Evolutionary conservation across 2,888 invertebrate genomes (phyloP), one percentile per base, ranked within the genome.

Genomic region (Ophioninae sp.): DNA sequence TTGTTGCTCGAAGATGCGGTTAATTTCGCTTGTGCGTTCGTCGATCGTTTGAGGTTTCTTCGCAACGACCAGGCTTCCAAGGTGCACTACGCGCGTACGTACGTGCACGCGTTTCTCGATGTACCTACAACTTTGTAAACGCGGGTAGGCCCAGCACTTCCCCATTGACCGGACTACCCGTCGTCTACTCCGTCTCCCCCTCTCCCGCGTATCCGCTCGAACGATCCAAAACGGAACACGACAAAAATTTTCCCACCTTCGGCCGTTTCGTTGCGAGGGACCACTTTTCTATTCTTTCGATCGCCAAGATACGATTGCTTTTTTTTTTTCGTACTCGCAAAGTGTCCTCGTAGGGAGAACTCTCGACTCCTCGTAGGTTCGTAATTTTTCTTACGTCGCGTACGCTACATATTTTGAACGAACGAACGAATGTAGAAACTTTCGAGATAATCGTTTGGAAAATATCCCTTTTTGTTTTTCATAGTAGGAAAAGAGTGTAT

Each of bases 161-260:
- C 91, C 91, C 91, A 90, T 90, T 71, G 88, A 88, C 88, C 89
- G 90, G 88, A 89, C 87, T 88, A 90, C 86, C 85, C 84, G 82
- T 65, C 79, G 56, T 74, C 79, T 58, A 82, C 81, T 83, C 76
- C 64, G 82, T 79, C 51, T 75, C 23, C 76, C 30, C 10, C 17
- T 51, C 65, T 61, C 58, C 6, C 6, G 30, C 41, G 17, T 39
- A 13, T 37, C 41, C 20, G 39, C 5, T 20, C 30, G 22, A 51
- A 3, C 44, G n/a, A 58, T 6, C 22, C 20, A n/a, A 20, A 37
- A 37, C 56, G 6, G 13, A 56, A 63, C 9, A n/a, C 23, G 44
- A 63, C 7, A 2, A 23, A 63, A 44, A 63, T 23, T 73, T 22
- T n/a, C 58, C 65, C 58, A 39, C 23, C 58, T 17, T 68, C 8